Evolutionary conservation across 1,140 invertebrate genomes (phyloP).

Genomic region (Wiebesia pumilae): DNA sequence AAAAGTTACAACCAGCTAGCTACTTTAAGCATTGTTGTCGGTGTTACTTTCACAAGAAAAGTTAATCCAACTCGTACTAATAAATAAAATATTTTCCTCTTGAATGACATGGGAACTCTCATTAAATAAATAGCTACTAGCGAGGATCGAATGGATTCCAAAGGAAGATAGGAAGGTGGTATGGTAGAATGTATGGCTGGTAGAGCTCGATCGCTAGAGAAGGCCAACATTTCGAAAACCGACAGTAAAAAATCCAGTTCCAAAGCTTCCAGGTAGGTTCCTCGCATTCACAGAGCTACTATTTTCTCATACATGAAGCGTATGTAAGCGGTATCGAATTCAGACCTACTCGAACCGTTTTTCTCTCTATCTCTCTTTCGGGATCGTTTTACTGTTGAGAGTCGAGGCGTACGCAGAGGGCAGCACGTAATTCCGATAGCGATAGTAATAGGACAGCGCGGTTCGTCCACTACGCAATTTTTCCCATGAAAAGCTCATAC

Average conservation of each 20-base stretch:
- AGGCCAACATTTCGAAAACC: slow-evolving; percentile 13
- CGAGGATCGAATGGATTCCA: not conserved
- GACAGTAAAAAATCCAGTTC: slow-evolving; percentile 36
- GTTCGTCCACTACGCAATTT: not conserved
- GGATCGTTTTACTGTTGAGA: not conserved
- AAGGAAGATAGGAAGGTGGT: too few relatives aligned
- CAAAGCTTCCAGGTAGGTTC: not conserved
- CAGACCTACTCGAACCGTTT: not conserved
- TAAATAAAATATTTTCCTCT: too few relatives aligned
- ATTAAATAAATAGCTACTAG: not conserved
- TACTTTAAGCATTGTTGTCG: too few relatives aligned
- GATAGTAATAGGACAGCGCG: not conserved
- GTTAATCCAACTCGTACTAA: too few relatives aligned
- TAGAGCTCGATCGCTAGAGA: not conserved
- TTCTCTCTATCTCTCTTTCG: not conserved
- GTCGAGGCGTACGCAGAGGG: not conserved
- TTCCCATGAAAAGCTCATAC: slow-evolving; percentile 52
- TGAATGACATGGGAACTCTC: too few relatives aligned
- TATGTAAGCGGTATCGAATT: slow-evolving; percentile 31
- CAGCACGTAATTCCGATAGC: not conserved
- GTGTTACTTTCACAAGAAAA: too few relatives aligned
- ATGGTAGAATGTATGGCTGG: too few relatives aligned
- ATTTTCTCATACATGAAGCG: slow-evolving; percentile 32
- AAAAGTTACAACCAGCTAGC: too few relatives aligned
- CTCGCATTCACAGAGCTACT: slow-evolving; percentile 25